These are phyloP conservation scores for Tenthredo distinguenda DNA, from an alignment of 2,888 invertebrate genomes.

Conservation along the genomic window DNA sequence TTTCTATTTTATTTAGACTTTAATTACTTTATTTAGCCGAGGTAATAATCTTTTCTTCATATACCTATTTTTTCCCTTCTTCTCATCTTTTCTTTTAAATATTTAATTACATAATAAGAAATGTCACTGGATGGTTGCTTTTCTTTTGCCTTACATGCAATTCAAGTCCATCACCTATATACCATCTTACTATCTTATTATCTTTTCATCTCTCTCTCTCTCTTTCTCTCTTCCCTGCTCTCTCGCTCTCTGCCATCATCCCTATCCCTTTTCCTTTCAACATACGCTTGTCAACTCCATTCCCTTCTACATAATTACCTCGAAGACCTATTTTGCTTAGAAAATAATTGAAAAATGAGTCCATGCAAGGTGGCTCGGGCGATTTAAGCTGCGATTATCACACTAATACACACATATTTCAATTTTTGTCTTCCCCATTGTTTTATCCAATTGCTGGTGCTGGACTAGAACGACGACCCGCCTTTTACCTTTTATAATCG, in stretches of 20 bases:
- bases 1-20: conserved; percentile 27
- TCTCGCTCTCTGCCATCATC: conserved; percentile 22
- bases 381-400: conserved; percentile 54
- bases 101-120: conserved; percentile 11
- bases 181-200: conserved; percentile 52
- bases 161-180: conserved; percentile 37
- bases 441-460: neutral
- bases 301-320: conserved; percentile 65
- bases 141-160: neutral
- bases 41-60: conserved; percentile 56
- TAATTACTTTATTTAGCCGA: conserved; percentile 61
- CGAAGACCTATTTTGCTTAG: conserved; percentile 72
- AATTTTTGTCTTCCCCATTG: neutral
- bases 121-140: conserved; percentile 38
- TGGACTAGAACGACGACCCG: conserved; percentile 69
- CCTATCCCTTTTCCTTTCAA: neutral
- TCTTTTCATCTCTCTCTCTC: no score
- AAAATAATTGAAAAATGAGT: conserved; percentile 76
- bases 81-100: neutral
- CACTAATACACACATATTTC: conserved; percentile 44
- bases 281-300: neutral
- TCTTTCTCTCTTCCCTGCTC: conserved; percentile 52
- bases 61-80: conserved; percentile 15
- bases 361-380: conserved; percentile 72
- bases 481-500: conserved; percentile 51